Percentiles rank a stretch among this genome's conserved stretches.
Evolutionary conservation across 2,797 vertebrate genomes (phyloP).

Genomic region (Scolopax rusticola): DNA sequence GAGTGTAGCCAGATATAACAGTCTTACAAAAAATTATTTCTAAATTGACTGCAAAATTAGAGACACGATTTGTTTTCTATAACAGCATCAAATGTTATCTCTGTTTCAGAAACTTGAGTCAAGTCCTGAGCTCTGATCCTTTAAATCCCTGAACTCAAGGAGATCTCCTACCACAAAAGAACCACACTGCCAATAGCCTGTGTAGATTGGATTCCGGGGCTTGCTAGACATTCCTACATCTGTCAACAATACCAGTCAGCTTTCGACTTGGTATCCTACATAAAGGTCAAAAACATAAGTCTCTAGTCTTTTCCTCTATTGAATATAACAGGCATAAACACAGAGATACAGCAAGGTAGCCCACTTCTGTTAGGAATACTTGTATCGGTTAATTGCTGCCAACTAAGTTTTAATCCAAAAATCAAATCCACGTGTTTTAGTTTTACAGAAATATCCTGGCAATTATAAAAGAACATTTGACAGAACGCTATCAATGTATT

Average conservation of each 20-base stretch:
- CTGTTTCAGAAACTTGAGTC: not conserved
- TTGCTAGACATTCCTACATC: not conserved
- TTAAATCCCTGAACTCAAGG: not conserved
- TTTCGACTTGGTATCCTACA: not conserved
- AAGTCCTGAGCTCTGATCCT: not conserved
- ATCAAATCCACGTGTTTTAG: not conserved
- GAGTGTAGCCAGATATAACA: rapidly evolving
- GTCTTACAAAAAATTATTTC: not conserved
- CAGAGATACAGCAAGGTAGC: not conserved
- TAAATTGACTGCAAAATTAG: not conserved
- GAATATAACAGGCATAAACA: not conserved
- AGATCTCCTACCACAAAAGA: not conserved
- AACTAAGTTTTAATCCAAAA: not conserved
- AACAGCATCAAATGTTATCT: not conserved
- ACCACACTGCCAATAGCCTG: not conserved
- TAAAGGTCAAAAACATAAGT: rapidly evolving
- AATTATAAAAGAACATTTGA: not conserved
- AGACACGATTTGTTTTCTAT: not conserved
- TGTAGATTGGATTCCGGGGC: not conserved
- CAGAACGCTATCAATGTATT: not conserved
- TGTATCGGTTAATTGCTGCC: not conserved
- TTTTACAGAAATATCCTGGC: not conserved
- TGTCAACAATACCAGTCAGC: not conserved
- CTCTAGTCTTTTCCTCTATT: not conserved
- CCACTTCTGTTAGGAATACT: not conserved